Conservation (phyloP, 2,113 vertebrate genomes). For the Neopipo cinnamomea region DNA sequence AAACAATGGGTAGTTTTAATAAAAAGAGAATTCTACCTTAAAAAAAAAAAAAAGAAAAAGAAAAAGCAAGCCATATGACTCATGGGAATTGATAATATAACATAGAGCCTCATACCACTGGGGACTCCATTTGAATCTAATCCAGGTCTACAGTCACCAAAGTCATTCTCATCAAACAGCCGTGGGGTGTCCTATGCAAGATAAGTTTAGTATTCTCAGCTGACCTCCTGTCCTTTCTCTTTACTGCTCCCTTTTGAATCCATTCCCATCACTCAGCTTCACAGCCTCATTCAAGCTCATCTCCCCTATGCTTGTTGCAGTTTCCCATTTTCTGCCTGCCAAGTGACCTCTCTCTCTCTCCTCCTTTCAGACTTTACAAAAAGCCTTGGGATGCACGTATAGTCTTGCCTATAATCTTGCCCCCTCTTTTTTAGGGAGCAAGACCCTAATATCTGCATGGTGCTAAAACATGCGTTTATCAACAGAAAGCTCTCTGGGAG, state of each 20-base stretch:
- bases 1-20: slow-evolving; percentile 1
- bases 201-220: slow-evolving; percentile 62
- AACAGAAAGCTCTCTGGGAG: slow-evolving; percentile 4
- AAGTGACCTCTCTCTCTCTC: slow-evolving; percentile 44
- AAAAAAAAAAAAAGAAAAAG: background rate
- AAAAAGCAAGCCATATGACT: background rate
- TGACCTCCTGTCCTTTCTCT: slow-evolving; percentile 66
- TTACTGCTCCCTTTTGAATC: slow-evolving; percentile 61
- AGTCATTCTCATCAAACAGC: slow-evolving; percentile 63
- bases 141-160: slow-evolving; percentile 57
- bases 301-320: slow-evolving; percentile 30
- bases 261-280: slow-evolving; percentile 63
- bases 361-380: background rate
- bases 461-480: background rate
- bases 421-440: background rate
- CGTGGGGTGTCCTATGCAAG: slow-evolving; percentile 16
- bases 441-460: background rate
- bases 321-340: slow-evolving; percentile 49
- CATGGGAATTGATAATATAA: background rate
- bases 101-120: background rate
- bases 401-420: background rate
- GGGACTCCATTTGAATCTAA: slow-evolving; percentile 57
- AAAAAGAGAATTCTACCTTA: slow-evolving; percentile 38
- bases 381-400: background rate
- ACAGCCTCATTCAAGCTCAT: slow-evolving; percentile 46